Percentiles rank a stretch among this genome's conserved stretches.
These are phyloP conservation scores for Eurois occulta DNA, from an alignment of 2,888 invertebrate genomes.

Conservation along the genomic window DNA sequence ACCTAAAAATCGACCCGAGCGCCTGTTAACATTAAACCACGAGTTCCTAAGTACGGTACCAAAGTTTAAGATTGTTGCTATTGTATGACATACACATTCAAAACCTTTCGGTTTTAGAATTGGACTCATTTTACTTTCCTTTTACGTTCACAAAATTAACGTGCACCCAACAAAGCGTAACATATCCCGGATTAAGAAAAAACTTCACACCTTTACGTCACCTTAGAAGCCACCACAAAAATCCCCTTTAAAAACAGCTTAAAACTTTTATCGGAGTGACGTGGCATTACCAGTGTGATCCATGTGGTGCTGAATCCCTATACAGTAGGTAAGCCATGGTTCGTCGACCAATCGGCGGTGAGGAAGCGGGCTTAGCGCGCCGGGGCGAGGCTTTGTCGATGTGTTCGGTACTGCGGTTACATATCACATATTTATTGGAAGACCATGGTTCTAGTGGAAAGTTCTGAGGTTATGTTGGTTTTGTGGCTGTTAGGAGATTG, in stretches of 20 bases:
- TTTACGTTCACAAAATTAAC: constrained; percentile 5
- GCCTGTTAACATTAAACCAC: too few relatives aligned
- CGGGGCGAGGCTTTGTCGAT: constrained; percentile 75
- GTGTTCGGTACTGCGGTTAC: constrained; percentile 69
- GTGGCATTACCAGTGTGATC: constrained; percentile 73
- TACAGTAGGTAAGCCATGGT: constrained; percentile 74
- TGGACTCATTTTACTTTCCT: too few relatives aligned
- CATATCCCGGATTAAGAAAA: constrained; percentile 53
- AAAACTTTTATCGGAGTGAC: constrained; percentile 65
- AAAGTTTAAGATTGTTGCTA: background rate
- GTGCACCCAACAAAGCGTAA: constrained; percentile 33
- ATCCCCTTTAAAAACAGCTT: constrained; percentile 68
- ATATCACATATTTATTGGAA: constrained; percentile 65
- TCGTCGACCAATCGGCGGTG: constrained; percentile 77
- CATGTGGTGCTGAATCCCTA: constrained; percentile 78
- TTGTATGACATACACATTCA: background rate
- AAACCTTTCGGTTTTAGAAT: background rate
- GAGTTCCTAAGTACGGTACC: too few relatives aligned
- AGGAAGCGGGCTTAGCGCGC: constrained; percentile 71
- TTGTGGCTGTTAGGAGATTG: background rate
- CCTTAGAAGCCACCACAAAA: constrained; percentile 63
- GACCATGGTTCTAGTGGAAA: constrained; percentile 37
- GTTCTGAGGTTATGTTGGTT: constrained; percentile 15
- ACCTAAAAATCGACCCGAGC: too few relatives aligned
- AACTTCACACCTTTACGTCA: constrained; percentile 63